Conservation (phyloP, 2,888 invertebrate genomes). For the Lomographa bimaculata region DNA sequence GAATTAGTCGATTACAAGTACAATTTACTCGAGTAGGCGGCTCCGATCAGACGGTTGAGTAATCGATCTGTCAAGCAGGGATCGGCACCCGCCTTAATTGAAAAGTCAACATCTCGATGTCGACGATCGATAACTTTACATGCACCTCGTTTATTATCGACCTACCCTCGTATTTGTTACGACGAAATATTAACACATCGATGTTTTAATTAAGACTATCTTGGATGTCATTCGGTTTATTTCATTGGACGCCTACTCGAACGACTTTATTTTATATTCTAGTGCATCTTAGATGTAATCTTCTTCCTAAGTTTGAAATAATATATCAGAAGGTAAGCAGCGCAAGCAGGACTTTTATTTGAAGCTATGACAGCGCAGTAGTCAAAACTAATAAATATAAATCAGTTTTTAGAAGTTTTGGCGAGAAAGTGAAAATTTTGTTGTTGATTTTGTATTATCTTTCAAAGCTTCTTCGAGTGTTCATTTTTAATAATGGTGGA, state of each 20-base stretch:
- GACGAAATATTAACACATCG: conserved; percentile 19
- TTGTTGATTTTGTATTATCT: too few relatives aligned
- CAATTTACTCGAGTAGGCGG: conserved; percentile 49
- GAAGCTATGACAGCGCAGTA: too few relatives aligned
- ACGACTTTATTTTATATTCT: too few relatives aligned
- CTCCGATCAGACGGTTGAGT: conserved; percentile 57
- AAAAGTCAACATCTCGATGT: conserved; percentile 79
- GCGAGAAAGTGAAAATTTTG: too few relatives aligned
- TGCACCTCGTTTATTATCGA: conserved; percentile 62
- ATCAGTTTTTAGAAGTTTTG: too few relatives aligned
- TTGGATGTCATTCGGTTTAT: conserved; percentile 20
- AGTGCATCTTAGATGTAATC: too few relatives aligned
- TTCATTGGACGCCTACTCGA: conserved; percentile 19
- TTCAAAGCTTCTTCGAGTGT: too few relatives aligned
- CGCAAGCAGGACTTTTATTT: too few relatives aligned
- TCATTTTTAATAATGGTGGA: too few relatives aligned
- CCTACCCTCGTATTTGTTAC: conserved; percentile 35
- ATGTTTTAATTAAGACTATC: conserved; percentile 21
- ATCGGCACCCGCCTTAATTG: conserved; percentile 74
- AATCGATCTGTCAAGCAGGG: conserved; percentile 55
- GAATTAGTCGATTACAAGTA: conserved; percentile 37
- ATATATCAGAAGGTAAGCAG: too few relatives aligned
- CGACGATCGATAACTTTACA: conserved; percentile 65
- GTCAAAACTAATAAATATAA: too few relatives aligned
- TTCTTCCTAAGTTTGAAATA: too few relatives aligned